These are phyloP conservation scores for Scolanthus callimorphus DNA, from an alignment of 92 coral and sea anemone genomes.

Conservation along the genomic window DNA sequence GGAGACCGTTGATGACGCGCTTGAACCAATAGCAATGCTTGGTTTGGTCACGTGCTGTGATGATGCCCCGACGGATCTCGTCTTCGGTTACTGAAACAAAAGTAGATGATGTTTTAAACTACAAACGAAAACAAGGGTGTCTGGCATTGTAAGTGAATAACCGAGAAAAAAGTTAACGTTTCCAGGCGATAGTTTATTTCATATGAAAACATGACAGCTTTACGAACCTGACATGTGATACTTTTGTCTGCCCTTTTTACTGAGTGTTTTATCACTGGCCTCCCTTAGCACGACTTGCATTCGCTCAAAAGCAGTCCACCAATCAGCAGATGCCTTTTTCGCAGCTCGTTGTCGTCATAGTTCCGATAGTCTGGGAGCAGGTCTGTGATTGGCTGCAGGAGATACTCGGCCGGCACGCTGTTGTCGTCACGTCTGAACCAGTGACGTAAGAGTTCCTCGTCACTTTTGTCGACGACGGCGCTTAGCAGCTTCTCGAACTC, in stretches of 20 bases:
- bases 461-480: too few relatives aligned
- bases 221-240: constrained; percentile 83
- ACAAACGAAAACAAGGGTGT: too few relatives aligned
- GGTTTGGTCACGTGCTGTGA: constrained; percentile 48
- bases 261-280: too few relatives aligned
- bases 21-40: constrained; percentile 93
- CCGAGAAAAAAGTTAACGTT: too few relatives aligned
- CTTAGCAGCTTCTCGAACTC: too few relatives aligned
- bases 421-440: too few relatives aligned
- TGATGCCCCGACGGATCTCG: constrained; percentile 88
- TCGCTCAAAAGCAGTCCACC: constrained; percentile 93
- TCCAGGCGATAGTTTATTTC: too few relatives aligned
- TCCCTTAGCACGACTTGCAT: constrained; percentile 84
- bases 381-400: constrained; percentile 81
- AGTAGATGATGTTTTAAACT: not conserved
- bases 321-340: constrained; percentile 77
- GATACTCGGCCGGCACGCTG: too few relatives aligned
- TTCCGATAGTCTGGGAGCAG: constrained; percentile 85
- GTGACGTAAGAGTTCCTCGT: constrained; percentile 65
- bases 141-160: too few relatives aligned
- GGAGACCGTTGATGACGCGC: constrained; percentile 61
- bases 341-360: constrained; percentile 60
- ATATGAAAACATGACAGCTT: too few relatives aligned
- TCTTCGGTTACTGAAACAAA: constrained; percentile 80
- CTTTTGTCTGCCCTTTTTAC: constrained; percentile 65